phyloP scores from a whole-genome alignment of 2,113 vertebrate genomes.

The human region DNA sequence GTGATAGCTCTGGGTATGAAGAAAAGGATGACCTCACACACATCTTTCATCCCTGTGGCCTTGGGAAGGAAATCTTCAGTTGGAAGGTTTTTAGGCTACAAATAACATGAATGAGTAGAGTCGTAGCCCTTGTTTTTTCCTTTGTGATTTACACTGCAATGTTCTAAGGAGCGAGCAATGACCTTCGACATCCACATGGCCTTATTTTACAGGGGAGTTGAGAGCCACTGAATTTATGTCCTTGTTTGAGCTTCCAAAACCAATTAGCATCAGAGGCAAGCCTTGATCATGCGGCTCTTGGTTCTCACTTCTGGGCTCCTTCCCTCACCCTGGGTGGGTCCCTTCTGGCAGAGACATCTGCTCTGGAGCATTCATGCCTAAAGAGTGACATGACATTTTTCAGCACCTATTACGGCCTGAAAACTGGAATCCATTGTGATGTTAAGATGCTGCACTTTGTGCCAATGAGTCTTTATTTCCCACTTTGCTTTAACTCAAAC shows the following conservation, averaged over 20 bases:
- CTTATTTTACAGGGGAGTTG: slow-evolving; percentile 20
- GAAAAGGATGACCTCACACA: neutral
- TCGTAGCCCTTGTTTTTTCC: rapidly evolving
- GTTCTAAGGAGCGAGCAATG: neutral
- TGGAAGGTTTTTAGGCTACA: neutral
- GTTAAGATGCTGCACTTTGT: neutral
- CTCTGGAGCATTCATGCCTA: neutral
- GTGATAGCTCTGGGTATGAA: neutral
- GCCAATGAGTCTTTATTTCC: neutral
- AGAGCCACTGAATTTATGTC: slow-evolving; percentile 56
- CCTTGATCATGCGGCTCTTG: neutral
- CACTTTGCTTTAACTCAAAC: neutral
- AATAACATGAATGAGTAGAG: rapidly evolving
- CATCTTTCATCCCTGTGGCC: neutral
- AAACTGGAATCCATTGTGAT: neutral
- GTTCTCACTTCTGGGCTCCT: neutral
- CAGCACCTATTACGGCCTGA: neutral
- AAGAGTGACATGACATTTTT: neutral
- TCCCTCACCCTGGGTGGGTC: neutral
- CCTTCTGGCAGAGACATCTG: slow-evolving; percentile 53
- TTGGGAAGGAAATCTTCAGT: neutral
- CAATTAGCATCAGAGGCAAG: slow-evolving; percentile 47
- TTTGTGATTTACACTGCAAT: neutral
- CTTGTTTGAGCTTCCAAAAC: slow-evolving; percentile 37
- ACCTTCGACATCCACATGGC: neutral